A percentile compares a stretch with the other conserved stretches of the same genome.
These are phyloP conservation scores for Bellardia bayeri DNA, from an alignment of 2,888 invertebrate genomes.

Conservation along the genomic window DNA sequence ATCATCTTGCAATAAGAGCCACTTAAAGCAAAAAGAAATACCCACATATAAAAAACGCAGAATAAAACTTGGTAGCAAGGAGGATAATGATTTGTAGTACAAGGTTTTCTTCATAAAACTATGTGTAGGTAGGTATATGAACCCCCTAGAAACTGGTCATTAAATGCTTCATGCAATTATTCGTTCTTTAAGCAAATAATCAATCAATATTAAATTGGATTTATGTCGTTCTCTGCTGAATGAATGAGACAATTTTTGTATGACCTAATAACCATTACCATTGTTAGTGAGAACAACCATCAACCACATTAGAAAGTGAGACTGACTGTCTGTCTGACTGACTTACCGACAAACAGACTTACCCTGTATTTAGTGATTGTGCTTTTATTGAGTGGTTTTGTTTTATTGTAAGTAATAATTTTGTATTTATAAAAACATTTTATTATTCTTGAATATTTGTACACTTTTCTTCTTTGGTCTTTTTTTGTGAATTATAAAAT, in stretches of 20 bases:
- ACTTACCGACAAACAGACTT: conserved; percentile 1
- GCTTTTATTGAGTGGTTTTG: conserved; percentile 21
- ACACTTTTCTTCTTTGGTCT: conserved; percentile 39
- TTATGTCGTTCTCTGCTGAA: conserved; percentile 4
- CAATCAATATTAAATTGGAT: conserved; percentile 57
- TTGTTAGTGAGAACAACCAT: not conserved
- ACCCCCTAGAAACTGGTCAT: conserved; percentile 23
- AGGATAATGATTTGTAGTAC: conserved; percentile 64
- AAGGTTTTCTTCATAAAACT: conserved; percentile 33
- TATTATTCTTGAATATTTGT: conserved; percentile 45
- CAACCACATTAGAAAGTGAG: not conserved
- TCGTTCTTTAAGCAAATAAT: conserved; percentile 28
- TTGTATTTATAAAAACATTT: conserved; percentile 42
- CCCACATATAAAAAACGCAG: not conserved
- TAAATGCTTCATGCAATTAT: conserved; percentile 40
- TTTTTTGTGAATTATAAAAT: conserved; percentile 32
- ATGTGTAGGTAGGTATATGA: no score
- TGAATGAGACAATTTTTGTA: conserved; percentile 21
- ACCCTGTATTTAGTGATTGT: conserved; percentile 62
- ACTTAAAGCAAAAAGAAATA: conserved; percentile 6
- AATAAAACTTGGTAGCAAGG: not conserved
- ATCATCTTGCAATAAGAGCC: conserved; percentile 19
- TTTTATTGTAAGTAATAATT: conserved; percentile 8
- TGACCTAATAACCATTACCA: not conserved
- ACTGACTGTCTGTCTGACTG: not conserved